phyloP scores from a whole-genome alignment of 2,888 invertebrate genomes.

The Ligdia adustata region DNA sequence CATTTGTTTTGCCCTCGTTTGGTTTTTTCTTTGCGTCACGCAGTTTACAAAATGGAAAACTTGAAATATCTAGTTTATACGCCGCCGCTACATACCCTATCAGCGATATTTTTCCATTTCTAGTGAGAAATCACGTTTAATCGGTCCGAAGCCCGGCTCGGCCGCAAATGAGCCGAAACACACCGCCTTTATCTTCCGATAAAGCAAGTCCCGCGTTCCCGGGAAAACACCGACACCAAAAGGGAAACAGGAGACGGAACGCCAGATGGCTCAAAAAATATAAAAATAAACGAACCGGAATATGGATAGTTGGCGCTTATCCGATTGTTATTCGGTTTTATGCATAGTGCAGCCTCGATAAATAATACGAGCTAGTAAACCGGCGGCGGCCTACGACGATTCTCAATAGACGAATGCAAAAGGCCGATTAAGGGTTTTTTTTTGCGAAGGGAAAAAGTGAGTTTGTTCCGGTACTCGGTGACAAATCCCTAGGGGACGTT shows the following conservation, averaged over 20 bases:
- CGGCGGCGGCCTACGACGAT: slow-evolving; percentile 38
- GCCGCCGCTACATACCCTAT: too few relatives aligned
- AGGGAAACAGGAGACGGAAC: slow-evolving; percentile 58
- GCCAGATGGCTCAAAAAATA: slow-evolving; percentile 75
- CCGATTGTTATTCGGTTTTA: slow-evolving; percentile 68
- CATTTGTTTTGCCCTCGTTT: too few relatives aligned
- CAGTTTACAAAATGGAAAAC: too few relatives aligned
- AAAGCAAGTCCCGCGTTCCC: slow-evolving; percentile 69
- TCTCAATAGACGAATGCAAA: slow-evolving; percentile 51
- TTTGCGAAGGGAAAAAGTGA: slow-evolving; percentile 54
- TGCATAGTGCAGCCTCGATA: slow-evolving; percentile 60
- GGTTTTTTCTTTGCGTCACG: too few relatives aligned
- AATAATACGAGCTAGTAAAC: slow-evolving; percentile 59
- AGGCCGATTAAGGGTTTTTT: slow-evolving; percentile 51
- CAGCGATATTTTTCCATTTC: slow-evolving; percentile 60
- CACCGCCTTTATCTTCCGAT: slow-evolving; percentile 77
- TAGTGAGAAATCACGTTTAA: slow-evolving; percentile 78
- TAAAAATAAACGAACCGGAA: slow-evolving; percentile 74
- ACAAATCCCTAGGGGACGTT: slow-evolving; percentile 73
- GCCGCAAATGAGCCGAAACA: slow-evolving; percentile 80
- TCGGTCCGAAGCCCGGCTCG: slow-evolving; percentile 56
- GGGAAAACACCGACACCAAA: slow-evolving; percentile 59
- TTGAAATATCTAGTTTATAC: too few relatives aligned
- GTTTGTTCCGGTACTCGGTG: slow-evolving; percentile 58
- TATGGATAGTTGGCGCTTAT: slow-evolving; percentile 61